Conservation (phyloP, 2,888 invertebrate species). For the Drosophila setosimentum region DNA sequence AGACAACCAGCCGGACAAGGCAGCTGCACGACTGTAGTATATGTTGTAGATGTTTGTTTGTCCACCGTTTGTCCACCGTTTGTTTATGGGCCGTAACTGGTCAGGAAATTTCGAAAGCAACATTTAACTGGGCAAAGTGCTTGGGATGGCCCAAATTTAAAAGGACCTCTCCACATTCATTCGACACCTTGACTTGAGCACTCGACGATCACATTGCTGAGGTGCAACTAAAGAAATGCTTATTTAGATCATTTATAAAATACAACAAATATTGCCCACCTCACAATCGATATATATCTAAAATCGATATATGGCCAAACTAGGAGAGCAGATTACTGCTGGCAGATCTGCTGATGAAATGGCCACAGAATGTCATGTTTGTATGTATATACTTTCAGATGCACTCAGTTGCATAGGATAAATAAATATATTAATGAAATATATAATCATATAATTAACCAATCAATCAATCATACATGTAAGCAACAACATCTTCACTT, state of each 20-base stretch:
- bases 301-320: neutral
- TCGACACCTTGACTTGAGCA: neutral
- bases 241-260: neutral
- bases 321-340: neutral
- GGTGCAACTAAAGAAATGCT: neutral
- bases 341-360: no score
- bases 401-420: neutral
- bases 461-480: no score
- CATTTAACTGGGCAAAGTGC: conserved; percentile 56
- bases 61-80: conserved; percentile 67
- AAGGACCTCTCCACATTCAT: neutral
- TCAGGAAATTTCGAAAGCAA: conserved; percentile 71
- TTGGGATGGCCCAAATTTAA: conserved; percentile 6
- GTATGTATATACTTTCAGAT: neutral
- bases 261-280: neutral
- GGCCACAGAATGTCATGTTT: neutral
- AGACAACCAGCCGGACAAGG: conserved; percentile 40
- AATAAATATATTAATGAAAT: no score
- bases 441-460: neutral
- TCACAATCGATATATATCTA: no score
- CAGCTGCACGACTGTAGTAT: conserved; percentile 16
- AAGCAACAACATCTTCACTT: neutral
- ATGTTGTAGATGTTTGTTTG: neutral
- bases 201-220: neutral
- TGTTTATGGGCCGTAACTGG: conserved; percentile 76